Evolutionary conservation across 2,113 vertebrate species (phyloP).

Genomic region (Helogale parvula): DNA sequence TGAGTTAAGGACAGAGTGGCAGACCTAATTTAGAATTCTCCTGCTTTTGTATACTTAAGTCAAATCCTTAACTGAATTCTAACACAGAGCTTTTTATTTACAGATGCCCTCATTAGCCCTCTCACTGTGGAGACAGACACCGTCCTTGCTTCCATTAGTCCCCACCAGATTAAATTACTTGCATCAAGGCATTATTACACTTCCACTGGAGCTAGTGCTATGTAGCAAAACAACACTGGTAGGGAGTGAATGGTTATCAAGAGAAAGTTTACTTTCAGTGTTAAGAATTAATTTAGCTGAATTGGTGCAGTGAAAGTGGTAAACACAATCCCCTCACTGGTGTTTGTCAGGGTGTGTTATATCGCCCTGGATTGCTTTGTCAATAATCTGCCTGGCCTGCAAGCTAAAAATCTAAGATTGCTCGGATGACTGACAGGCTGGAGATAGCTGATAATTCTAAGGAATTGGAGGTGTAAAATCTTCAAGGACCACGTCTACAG

Average conservation of each 20-base stretch:
- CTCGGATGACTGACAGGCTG: slow-evolving; percentile 94
- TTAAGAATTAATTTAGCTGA: slow-evolving; percentile 89
- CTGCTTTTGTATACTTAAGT: slow-evolving; percentile 32
- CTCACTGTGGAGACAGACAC: neutral
- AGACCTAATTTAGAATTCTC: slow-evolving; percentile 49
- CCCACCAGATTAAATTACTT: slow-evolving; percentile 77
- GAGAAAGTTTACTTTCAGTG: slow-evolving; percentile 85
- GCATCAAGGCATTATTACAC: slow-evolving; percentile 52
- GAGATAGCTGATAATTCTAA: slow-evolving; percentile 99
- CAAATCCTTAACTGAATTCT: neutral
- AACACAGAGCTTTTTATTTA: slow-evolving; percentile 46
- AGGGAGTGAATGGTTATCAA: slow-evolving; percentile 82
- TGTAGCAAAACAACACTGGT: slow-evolving; percentile 58
- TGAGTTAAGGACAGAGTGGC: slow-evolving; percentile 39
- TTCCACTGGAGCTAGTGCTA: neutral
- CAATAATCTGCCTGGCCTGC: slow-evolving; percentile 93
- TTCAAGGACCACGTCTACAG: slow-evolving; percentile 97
- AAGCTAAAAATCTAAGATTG: slow-evolving; percentile 94
- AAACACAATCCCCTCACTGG: slow-evolving; percentile 89
- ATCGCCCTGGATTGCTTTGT: slow-evolving; percentile 97
- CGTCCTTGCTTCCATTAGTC: slow-evolving; percentile 65
- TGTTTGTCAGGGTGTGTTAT: slow-evolving; percentile 94
- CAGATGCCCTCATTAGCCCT: slow-evolving; percentile 38
- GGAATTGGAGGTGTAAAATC: slow-evolving; percentile 99
- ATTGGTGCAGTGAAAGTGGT: slow-evolving; percentile 83